These are phyloP conservation scores for Maccullochella peelii DNA, from an alignment of 2,113 vertebrate species.

Conservation along the genomic window DNA sequence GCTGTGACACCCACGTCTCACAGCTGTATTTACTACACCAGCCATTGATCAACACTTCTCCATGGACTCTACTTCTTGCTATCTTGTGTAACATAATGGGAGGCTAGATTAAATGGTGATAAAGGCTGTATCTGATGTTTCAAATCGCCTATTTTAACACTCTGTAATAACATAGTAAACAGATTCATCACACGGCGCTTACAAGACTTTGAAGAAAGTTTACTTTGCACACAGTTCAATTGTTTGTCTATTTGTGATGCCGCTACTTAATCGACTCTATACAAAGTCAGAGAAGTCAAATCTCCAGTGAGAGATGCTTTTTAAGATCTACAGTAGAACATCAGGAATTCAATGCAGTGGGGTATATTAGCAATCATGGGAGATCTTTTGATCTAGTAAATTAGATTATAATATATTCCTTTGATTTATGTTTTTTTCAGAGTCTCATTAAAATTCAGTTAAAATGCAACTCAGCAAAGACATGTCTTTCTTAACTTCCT, in stretches of 20 bases:
- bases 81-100: constrained; percentile 17
- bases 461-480: constrained; percentile 80
- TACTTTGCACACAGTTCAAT: constrained; percentile 58
- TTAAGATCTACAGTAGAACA: constrained; percentile 75
- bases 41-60: constrained; percentile 47
- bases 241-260: constrained; percentile 61
- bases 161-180: constrained; percentile 13
- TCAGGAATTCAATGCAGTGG: constrained; percentile 74
- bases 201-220: constrained; percentile 68
- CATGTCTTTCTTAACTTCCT: constrained; percentile 75
- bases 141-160: constrained; percentile 36
- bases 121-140: constrained; percentile 28
- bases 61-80: constrained; percentile 6
- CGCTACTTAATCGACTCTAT: constrained; percentile 47
- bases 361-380: constrained; percentile 78
- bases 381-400: constrained; percentile 84
- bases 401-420: constrained; percentile 85
- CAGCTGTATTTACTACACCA: constrained; percentile 58
- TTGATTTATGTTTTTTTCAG: constrained; percentile 76
- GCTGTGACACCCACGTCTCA: constrained; percentile 52
- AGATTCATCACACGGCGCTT: constrained; percentile 33
- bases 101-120: constrained; percentile 33
- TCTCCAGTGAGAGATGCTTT: constrained; percentile 70
- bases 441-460: constrained; percentile 78
- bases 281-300: constrained; percentile 54